Evolutionary conservation across 2,797 vertebrate species (phyloP), one percentile per base, ranked within the genome.

Genomic region (Enteromius afrohamiltoni): DNA sequence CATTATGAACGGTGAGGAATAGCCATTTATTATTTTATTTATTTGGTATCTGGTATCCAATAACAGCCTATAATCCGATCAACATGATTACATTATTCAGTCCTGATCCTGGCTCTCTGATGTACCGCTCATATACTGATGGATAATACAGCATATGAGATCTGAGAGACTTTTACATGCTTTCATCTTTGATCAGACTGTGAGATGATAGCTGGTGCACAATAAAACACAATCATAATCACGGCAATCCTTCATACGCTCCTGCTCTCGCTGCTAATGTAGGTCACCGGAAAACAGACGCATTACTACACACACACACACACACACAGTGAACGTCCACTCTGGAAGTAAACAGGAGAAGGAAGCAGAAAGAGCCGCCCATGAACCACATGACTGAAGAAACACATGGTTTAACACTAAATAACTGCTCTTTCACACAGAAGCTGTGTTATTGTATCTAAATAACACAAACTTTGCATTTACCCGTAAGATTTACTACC

Each of bases 321-420:
- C 51, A 21, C 51, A 21, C 51, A 42, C 6, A 68, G 45, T 67
- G 62, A 34, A 77, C 19, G 13, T 77, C 62, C 49, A n/a, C 23
- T 55, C 9, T 42, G 60, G 14, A 34, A 67, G 62, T 55, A 83
- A 83, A 83, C 81, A 83, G 73, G 73, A 77, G 53, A 1, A 3
- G 51, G 73, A 75, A 83, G 62, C 60, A 76, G 71, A 74, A 31
- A n/a, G 3, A 75, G 0, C 19, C 6, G 8, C 69, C 69, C 69
- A 29, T 71, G 68, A 16, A 23, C 21, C 21, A 11, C 19, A 11
- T 51, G 21, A 19, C 3, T 51, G 29, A 71, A 69, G 51, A 42
- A 16, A 23, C 11, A 23, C 6, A 31, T 11, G 31, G n/a, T 42
- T 37, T n/a, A 42, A 4, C n/a, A 51, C 26, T 51, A 21, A 31